A percentile compares a stretch with the other conserved stretches of the same genome.
These are phyloP conservation scores for Halocaridina rubra DNA, from an alignment of 2,888 invertebrate species.

Conservation along the genomic window DNA sequence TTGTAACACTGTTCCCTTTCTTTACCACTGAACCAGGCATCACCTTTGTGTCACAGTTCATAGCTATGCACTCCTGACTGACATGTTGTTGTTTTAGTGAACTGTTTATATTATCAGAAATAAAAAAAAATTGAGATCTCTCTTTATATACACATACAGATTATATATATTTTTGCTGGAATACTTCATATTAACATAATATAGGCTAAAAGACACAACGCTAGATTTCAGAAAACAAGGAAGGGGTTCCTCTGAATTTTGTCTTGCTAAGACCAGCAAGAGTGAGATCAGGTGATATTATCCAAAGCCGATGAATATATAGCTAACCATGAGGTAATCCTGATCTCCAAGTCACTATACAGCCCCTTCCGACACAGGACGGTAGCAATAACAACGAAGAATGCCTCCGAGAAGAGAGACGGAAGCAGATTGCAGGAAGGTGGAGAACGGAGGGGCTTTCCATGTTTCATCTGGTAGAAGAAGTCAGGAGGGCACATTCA, in stretches of 20 bases:
- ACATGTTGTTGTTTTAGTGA: background rate
- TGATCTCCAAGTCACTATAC: background rate
- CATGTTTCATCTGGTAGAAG: conserved; percentile 8
- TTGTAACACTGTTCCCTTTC: background rate
- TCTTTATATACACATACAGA: no score
- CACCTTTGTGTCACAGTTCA: background rate
- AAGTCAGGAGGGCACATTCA: background rate
- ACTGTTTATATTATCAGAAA: background rate
- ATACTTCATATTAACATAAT: background rate
- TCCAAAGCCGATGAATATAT: background rate
- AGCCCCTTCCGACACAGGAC: no score
- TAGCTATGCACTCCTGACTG: background rate
- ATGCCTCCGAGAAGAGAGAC: background rate
- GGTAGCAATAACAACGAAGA: background rate
- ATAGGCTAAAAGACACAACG: background rate
- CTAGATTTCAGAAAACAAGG: no score
- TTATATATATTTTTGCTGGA: no score
- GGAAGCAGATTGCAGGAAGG: background rate
- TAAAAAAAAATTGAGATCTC: background rate
- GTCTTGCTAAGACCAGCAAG: background rate
- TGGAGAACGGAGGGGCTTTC: background rate
- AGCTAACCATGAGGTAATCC: conserved; percentile 23
- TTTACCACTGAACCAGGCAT: background rate
- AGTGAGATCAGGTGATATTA: background rate
- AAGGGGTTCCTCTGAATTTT: no score